Base-by-base conservation (phyloP, 2,113 vertebrate genomes). In the Chaetops frenatus region DNA sequence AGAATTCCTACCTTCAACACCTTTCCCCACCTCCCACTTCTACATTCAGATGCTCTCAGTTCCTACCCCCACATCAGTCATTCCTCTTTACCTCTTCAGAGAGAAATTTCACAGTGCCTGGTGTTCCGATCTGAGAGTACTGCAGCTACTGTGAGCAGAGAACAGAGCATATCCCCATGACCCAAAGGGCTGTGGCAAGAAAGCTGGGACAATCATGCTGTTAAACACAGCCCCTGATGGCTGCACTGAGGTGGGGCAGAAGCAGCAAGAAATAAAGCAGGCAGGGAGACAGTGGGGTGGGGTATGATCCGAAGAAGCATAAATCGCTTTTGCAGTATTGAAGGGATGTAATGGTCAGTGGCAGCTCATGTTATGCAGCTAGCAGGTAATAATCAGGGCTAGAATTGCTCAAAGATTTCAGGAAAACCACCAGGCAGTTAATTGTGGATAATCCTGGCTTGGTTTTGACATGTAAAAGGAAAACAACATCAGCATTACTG, bases 91-190 rank as follows among this genome's bases (percentile, higher is more conserved):
- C 51, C 45, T 90, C 61, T 88, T 90, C 60, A 90, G 80, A 78
- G 67, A 83, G 67, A 53, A 44, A 60, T 65, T 92, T 65, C 86
- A 16, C 29, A 53, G 92, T 47, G 64, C 67, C 51, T 65, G 85
- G 21, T 64, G 95, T 79, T 90, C 79, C 88, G 82, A 90, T 74
- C 64, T 93, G 90, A 70, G 79, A 86, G 86, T 95, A 96, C 96
- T 97, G 96, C 96, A 97, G 96, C 96, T 97, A 97, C 96, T 96
- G 96, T 96, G 81, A 97, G 96, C 96, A 96, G 94, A 95, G 92
- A 90, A 44, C 71, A 92, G 81, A 74, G 90, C 76, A 28, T 57
- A 88, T 86, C 71, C 80, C 81, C 51, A 48, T 56, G 81, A 67
- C 72, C 90, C 85, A 64, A 53, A 73, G 82, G 88, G 80, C 95